Evolutionary conservation across 23 tunicate genomes (phyloP).

Genomic region (Halocynthia aurantium): DNA sequence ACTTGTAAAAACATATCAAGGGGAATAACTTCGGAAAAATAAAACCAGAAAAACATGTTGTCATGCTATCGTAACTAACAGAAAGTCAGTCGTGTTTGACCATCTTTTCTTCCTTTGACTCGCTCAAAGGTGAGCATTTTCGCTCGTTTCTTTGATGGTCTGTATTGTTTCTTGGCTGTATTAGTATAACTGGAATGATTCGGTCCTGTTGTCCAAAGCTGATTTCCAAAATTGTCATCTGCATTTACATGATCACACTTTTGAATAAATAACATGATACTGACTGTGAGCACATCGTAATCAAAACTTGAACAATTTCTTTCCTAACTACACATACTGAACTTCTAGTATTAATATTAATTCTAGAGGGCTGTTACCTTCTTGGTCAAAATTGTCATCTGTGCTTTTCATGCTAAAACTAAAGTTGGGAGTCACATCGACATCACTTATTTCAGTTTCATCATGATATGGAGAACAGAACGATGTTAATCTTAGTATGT

Average conservation of each 20-base stretch:
- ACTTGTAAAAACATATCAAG: not conserved
- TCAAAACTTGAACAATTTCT: too few species aligned
- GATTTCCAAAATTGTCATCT: not conserved
- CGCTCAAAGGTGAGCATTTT: conserved; percentile 35
- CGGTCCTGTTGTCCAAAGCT: not conserved
- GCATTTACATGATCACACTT: conserved; percentile 4
- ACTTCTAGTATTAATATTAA: too few species aligned
- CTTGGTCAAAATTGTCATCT: not conserved
- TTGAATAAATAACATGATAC: not conserved
- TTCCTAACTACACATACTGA: too few species aligned
- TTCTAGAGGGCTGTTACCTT: not conserved
- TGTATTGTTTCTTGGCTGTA: too few species aligned
- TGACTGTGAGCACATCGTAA: too few species aligned
- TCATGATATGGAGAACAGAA: not conserved
- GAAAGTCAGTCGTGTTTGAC: conserved; percentile 48
- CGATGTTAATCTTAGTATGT: too few species aligned
- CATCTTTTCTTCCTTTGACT: conserved; percentile 43
- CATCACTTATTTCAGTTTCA: not conserved
- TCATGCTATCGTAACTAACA: conserved; percentile 6
- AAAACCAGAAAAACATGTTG: not conserved
- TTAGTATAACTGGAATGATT: too few species aligned
- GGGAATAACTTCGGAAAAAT: not conserved
- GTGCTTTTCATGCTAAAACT: not conserved
- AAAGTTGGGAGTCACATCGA: not conserved
- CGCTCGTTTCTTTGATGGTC: conserved; percentile 16